Conservation (phyloP, 2,797 vertebrate genomes). For the Enteromius trimaculatus region DNA sequence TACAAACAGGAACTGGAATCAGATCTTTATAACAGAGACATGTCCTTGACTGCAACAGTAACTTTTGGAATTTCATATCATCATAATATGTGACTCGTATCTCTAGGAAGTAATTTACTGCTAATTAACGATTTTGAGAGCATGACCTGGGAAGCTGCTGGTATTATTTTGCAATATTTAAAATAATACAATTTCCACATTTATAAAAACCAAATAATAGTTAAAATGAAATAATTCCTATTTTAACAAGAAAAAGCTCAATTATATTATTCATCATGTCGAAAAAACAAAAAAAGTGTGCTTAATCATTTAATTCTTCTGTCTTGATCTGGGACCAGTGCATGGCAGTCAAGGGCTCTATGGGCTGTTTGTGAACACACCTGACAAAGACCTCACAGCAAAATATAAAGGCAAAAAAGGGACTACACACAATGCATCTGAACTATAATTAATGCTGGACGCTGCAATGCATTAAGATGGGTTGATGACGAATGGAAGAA, state of each 20-base stretch:
- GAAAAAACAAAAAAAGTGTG: slow-evolving; percentile 37
- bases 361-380: slow-evolving; percentile 33
- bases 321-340: slow-evolving; percentile 23
- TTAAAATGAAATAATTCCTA: not conserved
- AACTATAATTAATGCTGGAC: slow-evolving; percentile 25
- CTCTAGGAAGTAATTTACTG: not conserved
- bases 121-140: not conserved
- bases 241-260: slow-evolving; percentile 28
- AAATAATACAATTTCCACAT: slow-evolving; percentile 16
- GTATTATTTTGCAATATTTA: not conserved
- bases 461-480: slow-evolving; percentile 34
- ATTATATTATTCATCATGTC: slow-evolving; percentile 7
- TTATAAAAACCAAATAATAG: not conserved
- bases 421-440: slow-evolving; percentile 23
- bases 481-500: slow-evolving; percentile 9
- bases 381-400: slow-evolving; percentile 50
- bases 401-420: slow-evolving; percentile 45
- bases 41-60: not conserved
- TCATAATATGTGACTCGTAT: not conserved
- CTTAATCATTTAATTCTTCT: slow-evolving; percentile 40
- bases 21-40: not conserved
- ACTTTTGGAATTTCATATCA: slow-evolving; percentile 4
- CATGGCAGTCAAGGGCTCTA: slow-evolving; percentile 34
- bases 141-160: not conserved
- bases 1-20: slow-evolving; percentile 28